Evolutionary conservation across 2,888 invertebrate genomes (phyloP), one percentile per base, ranked within the genome.

Genomic region (Pristionchus exspectatus): DNA sequence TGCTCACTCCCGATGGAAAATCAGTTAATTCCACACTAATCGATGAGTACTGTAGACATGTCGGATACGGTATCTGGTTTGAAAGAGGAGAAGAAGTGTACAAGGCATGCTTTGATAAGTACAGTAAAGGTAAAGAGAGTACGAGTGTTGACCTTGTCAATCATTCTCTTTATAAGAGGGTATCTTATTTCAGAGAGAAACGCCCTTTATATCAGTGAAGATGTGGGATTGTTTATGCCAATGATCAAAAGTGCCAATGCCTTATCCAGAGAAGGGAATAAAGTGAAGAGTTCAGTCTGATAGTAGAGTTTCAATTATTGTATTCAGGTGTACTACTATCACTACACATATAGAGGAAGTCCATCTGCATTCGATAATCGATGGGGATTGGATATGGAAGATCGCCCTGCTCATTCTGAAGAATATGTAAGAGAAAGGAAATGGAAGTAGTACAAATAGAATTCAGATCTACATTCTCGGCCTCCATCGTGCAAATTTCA

Each of bases 401-500:
- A 86, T 66, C 24, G 86, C 63, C 86, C 86, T 1, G 86, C 86
- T n/a, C 86, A 86, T 30, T 86, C 86, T 2, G 86, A 86, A 33
- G 86, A 86, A 86, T 86, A 86, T 44, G 86, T 86, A n/a, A 38
- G 74, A 30, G 74, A 77, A 12, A 44, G 7, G 21, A 24, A 38
- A 54, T 50, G 56, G 5, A 12, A 18, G 27, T 30, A 54, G 54
- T 54, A 16, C 33, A 30, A 16, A 72, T 30, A 30, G n/a, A 63
- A 38, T 83, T 1, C 38, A 86, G 86, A 86, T 86, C 59, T 86
- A 86, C 86, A 27, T 86, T n/a, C 66, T 86, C 44, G 86, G 86
- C 27, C 63, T 86, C 12, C 86, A 86, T 86, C 86, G 86, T 18
- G 86, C 63, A n/a, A 38, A 33, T 27, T 86, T 86, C 86, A 86